Evolutionary conservation across 2,113 vertebrate species (phyloP).

Genomic region (Oceanodroma tethys): DNA sequence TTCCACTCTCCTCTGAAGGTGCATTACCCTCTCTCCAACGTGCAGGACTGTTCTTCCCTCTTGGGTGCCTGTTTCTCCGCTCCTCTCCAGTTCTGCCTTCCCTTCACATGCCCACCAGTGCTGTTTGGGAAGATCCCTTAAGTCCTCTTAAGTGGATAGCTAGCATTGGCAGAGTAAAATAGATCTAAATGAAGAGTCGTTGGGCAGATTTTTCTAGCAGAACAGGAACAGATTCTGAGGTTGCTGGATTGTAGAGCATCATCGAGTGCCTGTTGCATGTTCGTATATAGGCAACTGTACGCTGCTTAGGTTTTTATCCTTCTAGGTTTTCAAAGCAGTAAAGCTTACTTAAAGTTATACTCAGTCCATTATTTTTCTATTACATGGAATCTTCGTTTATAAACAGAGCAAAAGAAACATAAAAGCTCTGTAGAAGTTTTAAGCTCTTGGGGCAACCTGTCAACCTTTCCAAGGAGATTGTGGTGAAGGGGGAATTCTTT

Average conservation of each 20-base stretch:
- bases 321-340: not conserved
- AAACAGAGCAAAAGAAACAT: not conserved
- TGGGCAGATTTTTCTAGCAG: not conserved
- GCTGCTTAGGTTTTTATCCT: not conserved
- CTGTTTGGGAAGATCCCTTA: not conserved
- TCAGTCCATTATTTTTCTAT: not conserved
- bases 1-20: not conserved
- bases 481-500: not conserved
- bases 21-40: fast-evolving
- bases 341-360: not conserved
- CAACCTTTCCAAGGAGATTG: not conserved
- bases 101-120: not conserved
- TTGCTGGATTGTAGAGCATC: not conserved
- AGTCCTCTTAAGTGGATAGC: not conserved
- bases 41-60: not conserved
- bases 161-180: not conserved
- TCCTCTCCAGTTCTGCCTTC: not conserved
- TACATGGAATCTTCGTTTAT: not conserved
- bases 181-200: not conserved
- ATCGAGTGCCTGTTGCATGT: not conserved
- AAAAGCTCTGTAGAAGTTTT: not conserved
- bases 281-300: fast-evolving
- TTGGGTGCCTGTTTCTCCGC: not conserved
- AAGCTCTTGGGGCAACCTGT: not conserved
- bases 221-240: not conserved